These are phyloP conservation scores for Proctacanthus coquilletti DNA, from an alignment of 1,140 invertebrate species.

Conservation along the genomic window DNA sequence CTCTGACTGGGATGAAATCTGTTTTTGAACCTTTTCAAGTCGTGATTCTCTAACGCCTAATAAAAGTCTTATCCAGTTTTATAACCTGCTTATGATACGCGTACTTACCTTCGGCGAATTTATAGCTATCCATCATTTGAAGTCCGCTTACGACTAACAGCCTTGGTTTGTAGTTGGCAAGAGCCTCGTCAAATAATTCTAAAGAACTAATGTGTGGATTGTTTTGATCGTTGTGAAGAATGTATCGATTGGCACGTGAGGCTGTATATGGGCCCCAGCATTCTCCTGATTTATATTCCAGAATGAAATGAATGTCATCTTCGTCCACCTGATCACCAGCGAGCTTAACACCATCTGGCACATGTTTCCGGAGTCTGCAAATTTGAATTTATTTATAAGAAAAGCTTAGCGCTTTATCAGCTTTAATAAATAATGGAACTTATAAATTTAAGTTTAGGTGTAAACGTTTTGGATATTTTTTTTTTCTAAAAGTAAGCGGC, in stretches of 20 bases:
- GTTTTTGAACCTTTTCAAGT: slow-evolving; percentile 47
- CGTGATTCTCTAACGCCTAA: slow-evolving; percentile 45
- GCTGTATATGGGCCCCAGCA: slow-evolving; percentile 57
- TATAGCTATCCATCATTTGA: slow-evolving; percentile 85
- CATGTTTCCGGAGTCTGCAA: slow-evolving; percentile 29
- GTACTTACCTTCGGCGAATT: slow-evolving; percentile 34
- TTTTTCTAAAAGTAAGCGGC: no score
- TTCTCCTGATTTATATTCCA: slow-evolving; percentile 64
- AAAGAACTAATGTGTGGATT: slow-evolving; percentile 64
- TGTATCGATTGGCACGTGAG: slow-evolving; percentile 73
- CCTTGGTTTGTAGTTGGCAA: slow-evolving; percentile 52
- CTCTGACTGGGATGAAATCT: slow-evolving; percentile 43
- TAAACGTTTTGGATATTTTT: no score
- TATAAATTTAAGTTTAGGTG: no score
- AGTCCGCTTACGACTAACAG: slow-evolving; percentile 69
- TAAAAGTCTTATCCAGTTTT: background rate
- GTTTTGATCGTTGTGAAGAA: slow-evolving; percentile 69
- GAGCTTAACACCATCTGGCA: slow-evolving; percentile 42
- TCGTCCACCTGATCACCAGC: slow-evolving; percentile 41
- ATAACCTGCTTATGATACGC: background rate
- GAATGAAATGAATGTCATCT: slow-evolving; percentile 69
- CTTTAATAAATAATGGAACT: no score
- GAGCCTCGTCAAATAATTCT: slow-evolving; percentile 46
- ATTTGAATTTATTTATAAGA: background rate
- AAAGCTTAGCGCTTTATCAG: background rate